Base-by-base conservation (phyloP, 2,888 invertebrate species). In the Dryococelus australis region DNA sequence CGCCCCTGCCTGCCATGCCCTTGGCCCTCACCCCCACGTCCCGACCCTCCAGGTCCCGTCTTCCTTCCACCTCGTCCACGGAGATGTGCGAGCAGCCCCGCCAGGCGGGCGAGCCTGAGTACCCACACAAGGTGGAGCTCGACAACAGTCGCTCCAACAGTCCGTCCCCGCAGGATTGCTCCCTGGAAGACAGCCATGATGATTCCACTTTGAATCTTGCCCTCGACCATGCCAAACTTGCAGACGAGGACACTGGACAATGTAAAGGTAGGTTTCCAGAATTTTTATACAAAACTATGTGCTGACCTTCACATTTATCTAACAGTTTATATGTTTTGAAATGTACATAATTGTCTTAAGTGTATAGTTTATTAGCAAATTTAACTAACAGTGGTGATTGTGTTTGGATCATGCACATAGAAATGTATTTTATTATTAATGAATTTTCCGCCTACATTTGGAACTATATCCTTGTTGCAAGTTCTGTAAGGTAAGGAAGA, bases 1-100 rank as follows among this genome's bases (percentile, higher is more conserved):
- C 89, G 10, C 86, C 88, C 27, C 87, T 85, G 81, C 89, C 88
- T 27, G 43, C 87, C 26, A 87, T 88, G 0, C 88, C 89, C 53
- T 86, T 88, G 24, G 87, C 89, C 43, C 87, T 89, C 53, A 88
- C 89, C 79, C 89, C 89, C 79, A 88, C 88, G 26, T 86, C 88
- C 53, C 85, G 87, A 28, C 86, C 87, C 65, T 51, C 85, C 26
- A 27, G 85, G 43, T 78, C 86, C 20, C 84, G 88, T 16, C 86
- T 81, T 26, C 86, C 85, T 13, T 88, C 87, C 12, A 78, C 87
- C 85, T 85, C 86, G 12, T 87, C 88, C 13, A 87, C 88, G 35
- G 88, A 88, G 43, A 85, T 85, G 35, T 87, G 88, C 86, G 88
- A 88, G 65, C 87, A 88, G 85, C 87, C 86, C 24, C 87, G 87